Evolutionary conservation across 2,113 vertebrate species (phyloP), one percentile per base, ranked within the genome.

Genomic region (Acrocephalus kingi): DNA sequence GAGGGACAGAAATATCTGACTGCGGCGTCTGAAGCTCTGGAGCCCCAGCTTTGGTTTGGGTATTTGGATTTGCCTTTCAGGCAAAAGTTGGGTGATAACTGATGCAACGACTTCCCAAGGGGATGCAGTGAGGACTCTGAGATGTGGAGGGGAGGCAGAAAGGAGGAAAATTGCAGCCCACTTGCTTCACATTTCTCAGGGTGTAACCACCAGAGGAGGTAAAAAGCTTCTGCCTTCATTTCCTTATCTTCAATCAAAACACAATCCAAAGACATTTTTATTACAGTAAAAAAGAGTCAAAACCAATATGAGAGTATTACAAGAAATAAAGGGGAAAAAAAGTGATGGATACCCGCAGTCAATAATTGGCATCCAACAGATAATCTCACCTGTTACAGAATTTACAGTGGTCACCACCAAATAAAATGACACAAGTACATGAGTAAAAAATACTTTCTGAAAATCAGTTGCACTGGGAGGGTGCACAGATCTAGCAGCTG

Each of bases 11-110:
- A 61, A 48, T 33, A 18, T 54, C 61, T 58, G n/a, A 64, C 21
- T 3, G 3, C 6, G 0, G 18, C 2, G 0, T 25, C 37, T 37
- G 63, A 43, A 49, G 18, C 72, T 61, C 19, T 1, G 2, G 59
- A 78, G 20, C 33, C 56, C 20, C 39, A 75, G 21, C 16, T 28
- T 7, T 25, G 13, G 23, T 75, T 79, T 51, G 27, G 19, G 24
- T 64, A 31, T 69, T 28, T 71, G 46, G 10, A 46, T 46, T 80
- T 91, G 23, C 20, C 37, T 77, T 73, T 74, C 37, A 46, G 1
- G 1, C 31, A 37, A 58, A 59, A 16, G 37, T 39, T 61, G 19
- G 15, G 9, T 24, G n/a, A 17, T 37, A 49, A 15, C 7, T 71
- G 31, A 14, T 43, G 3, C 30, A 68, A 13, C 31, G 28, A 4